phyloP scores from a whole-genome alignment of 2,797 vertebrate genomes.

The Monodelphis domestica region DNA sequence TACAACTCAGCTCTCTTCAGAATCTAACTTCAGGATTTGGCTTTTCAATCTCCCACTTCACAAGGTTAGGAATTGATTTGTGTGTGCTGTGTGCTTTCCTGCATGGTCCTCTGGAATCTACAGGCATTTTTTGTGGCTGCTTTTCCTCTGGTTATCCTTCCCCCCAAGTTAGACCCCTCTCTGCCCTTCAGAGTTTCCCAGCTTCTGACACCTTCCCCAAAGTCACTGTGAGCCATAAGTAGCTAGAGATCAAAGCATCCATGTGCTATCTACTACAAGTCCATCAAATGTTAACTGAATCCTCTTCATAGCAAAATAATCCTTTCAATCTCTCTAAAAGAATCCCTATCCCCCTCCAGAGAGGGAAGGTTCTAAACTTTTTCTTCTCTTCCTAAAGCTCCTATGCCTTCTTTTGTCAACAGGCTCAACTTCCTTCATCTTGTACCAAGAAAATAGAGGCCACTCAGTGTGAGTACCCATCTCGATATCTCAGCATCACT shows the following conservation, averaged over 20 bases:
- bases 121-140: background rate
- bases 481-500: background rate
- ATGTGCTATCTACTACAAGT: background rate
- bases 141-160: background rate
- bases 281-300: background rate
- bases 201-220: background rate
- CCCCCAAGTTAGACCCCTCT: background rate
- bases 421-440: background rate
- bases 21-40: background rate
- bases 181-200: background rate
- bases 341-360: background rate
- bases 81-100: background rate
- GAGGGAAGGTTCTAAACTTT: background rate
- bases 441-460: background rate
- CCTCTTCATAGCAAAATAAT: background rate
- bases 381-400: background rate
- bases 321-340: background rate
- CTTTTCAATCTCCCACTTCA: background rate
- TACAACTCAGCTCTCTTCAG: background rate
- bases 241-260: background rate
- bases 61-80: background rate
- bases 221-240: background rate
- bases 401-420: background rate
- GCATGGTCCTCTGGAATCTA: background rate
- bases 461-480: background rate